phyloP scores from a whole-genome alignment of 53 echinoderm and acorn worm species.

The Crossaster papposus region DNA sequence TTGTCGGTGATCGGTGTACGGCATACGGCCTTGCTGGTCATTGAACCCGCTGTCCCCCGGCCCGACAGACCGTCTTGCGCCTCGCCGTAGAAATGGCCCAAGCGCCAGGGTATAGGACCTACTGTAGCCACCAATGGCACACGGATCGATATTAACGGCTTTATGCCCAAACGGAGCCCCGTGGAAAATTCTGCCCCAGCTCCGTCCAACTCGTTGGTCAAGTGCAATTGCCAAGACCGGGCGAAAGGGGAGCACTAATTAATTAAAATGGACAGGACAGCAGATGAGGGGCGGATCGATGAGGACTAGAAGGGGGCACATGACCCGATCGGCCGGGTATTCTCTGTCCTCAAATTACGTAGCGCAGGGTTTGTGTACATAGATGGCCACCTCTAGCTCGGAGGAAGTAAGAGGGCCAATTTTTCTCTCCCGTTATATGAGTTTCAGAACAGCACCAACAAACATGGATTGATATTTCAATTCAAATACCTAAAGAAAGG shows the following conservation, averaged over 20 bases:
- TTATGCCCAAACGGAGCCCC: neutral
- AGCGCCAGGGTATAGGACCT: neutral
- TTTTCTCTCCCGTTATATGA: too few species aligned
- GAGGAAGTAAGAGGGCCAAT: too few species aligned
- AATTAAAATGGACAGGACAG: constrained; percentile 11
- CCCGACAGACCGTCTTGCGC: neutral
- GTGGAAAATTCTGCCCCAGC: neutral
- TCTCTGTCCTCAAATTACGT: neutral
- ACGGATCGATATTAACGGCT: constrained; percentile 1
- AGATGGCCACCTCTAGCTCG: neutral
- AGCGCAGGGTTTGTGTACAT: neutral
- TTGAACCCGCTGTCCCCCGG: constrained; percentile 25
- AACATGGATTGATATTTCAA: too few species aligned
- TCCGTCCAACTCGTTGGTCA: neutral
- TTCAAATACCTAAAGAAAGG: too few species aligned
- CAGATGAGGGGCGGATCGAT: constrained; percentile 6
- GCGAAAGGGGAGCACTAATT: neutral
- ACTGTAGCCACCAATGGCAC: too few species aligned
- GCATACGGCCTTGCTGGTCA: constrained; percentile 24
- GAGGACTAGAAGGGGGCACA: neutral
- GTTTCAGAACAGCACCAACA: neutral
- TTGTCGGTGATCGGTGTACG: too few species aligned
- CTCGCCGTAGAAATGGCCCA: neutral
- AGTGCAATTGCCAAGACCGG: neutral
- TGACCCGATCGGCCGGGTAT: neutral